Percentiles rank a stretch among this genome's conserved stretches.
Conservation (phyloP, 2,113 vertebrate species). For the Amblyornis subalaris region DNA sequence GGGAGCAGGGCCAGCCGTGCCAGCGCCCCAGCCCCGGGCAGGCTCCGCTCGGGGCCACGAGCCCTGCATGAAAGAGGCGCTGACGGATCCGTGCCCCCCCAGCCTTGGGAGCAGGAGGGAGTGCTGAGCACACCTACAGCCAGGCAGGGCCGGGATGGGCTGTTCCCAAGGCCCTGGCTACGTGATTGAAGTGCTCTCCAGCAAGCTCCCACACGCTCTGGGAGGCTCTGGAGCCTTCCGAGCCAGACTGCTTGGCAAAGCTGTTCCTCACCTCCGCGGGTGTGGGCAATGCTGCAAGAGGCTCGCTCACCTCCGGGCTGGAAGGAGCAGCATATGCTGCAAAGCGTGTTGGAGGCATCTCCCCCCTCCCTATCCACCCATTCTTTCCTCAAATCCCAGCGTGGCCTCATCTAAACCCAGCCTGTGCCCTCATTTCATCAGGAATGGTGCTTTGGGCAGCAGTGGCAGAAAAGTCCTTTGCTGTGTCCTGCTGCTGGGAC, state of each 20-base stretch:
- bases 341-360: not conserved
- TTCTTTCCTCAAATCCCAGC: not conserved
- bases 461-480: not conserved
- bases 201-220: constrained; percentile 47
- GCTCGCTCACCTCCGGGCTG: not conserved
- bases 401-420: not conserved
- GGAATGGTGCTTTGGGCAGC: fast-evolving
- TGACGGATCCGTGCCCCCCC: not conserved
- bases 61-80: not conserved
- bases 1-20: not conserved
- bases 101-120: constrained; percentile 4
- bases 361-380: not conserved
- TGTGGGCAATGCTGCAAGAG: constrained; percentile 1
- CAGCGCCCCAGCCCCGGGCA: not conserved
- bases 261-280: not conserved
- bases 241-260: constrained; percentile 28
- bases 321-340: not conserved
- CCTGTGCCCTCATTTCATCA: not conserved
- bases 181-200: constrained; percentile 1
- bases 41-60: not conserved
- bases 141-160: not conserved
- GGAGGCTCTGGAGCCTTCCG: not conserved
- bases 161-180: constrained; percentile 36
- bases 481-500: not conserved
- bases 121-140: not conserved